Conservation (phyloP, 1,140 invertebrate genomes). For the Dendroctonus ponderosae region DNA sequence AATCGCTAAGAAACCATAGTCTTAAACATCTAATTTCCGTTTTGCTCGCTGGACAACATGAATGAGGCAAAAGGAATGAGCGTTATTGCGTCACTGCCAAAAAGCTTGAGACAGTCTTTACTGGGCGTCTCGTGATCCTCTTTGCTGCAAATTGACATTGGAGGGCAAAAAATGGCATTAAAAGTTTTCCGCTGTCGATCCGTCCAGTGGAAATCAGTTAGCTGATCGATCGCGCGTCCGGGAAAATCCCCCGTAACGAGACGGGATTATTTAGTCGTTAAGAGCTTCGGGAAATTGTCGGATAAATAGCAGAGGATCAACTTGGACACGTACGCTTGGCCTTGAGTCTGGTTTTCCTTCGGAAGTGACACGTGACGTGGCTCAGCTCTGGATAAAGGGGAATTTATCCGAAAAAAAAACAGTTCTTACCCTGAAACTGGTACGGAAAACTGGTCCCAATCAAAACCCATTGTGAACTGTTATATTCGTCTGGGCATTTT, state of each 20-base stretch:
- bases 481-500: constrained; percentile 13
- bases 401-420: no score
- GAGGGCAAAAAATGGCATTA: constrained; percentile 14
- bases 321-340: constrained; percentile 29
- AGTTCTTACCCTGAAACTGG: no score
- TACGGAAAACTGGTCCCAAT: no score
- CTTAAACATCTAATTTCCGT: no score
- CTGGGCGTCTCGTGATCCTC: not conserved
- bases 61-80: no score
- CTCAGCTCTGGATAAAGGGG: not conserved
- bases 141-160: constrained; percentile 7
- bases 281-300: constrained; percentile 34
- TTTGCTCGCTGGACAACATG: no score
- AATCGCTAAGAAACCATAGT: no score
- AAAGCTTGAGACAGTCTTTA: no score
- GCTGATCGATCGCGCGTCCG: constrained; percentile 22
- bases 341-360: constrained; percentile 5
- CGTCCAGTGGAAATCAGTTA: constrained; percentile 26
- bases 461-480: not conserved
- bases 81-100: no score
- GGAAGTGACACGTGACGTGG: constrained; percentile 13
- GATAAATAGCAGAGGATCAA: constrained; percentile 34
- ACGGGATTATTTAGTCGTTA: constrained; percentile 33
- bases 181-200: constrained; percentile 23
- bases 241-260: constrained; percentile 21